Conservation (phyloP, 1,140 invertebrate species). For the Scaptomyza montana region DNA sequence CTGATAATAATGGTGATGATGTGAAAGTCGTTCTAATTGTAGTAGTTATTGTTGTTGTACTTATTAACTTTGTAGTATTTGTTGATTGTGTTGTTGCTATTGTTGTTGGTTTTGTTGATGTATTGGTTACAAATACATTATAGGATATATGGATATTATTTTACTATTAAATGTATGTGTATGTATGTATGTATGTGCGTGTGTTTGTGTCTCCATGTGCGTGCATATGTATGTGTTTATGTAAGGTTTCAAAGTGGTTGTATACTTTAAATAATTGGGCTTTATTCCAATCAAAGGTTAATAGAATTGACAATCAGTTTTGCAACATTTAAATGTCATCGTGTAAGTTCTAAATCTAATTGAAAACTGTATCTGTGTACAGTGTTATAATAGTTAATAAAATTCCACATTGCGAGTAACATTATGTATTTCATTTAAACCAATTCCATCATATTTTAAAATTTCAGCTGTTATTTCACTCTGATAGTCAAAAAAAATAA, state of each 20-base stretch:
- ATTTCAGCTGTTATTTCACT: no score
- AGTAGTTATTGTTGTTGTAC: conserved; percentile 57
- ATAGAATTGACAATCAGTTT: conserved; percentile 4
- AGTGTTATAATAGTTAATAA: no score
- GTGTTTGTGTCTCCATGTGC: conserved; percentile 9
- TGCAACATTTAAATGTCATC: no score
- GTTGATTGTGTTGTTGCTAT: conserved; percentile 42
- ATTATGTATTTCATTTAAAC: no score
- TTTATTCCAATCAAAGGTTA: conserved; percentile 6
- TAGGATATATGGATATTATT: conserved; percentile 31
- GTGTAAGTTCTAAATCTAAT: no score
- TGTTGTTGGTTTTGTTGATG: conserved; percentile 64
- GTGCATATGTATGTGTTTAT: conserved; percentile 5
- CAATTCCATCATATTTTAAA: no score
- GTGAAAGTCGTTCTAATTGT: conserved; percentile 74
- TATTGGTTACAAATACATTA: conserved; percentile 60
- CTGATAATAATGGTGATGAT: conserved; percentile 78
- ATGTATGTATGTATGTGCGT: conserved; percentile 8
- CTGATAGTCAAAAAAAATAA: no score
- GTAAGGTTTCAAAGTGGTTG: conserved; percentile 5
- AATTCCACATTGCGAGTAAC: no score
- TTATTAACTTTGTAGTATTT: conserved; percentile 25
- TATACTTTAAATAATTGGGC: background rate
- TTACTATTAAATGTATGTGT: conserved; percentile 5
- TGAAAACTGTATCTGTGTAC: no score